These are phyloP conservation scores for Emmelina monodactyla DNA, from an alignment of 2,888 invertebrate species.

Conservation along the genomic window DNA sequence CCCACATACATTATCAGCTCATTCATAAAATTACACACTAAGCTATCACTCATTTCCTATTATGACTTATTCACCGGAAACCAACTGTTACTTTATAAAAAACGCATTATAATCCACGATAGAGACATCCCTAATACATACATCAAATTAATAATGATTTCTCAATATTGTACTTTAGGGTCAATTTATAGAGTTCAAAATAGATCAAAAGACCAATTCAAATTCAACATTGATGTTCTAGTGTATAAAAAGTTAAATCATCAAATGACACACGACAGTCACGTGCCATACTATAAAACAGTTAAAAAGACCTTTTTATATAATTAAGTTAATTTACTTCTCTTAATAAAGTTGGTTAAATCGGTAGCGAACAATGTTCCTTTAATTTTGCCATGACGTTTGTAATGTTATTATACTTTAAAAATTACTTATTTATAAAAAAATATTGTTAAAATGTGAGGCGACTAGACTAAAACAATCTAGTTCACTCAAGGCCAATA, in stretches of 20 bases:
- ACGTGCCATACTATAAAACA: slow-evolving; percentile 28
- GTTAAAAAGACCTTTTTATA: slow-evolving; percentile 36
- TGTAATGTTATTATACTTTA: too few relatives aligned
- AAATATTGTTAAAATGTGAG: too few relatives aligned
- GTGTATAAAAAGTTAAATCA: slow-evolving; percentile 11
- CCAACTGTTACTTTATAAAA: slow-evolving; percentile 24
- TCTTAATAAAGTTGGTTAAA: slow-evolving; percentile 8
- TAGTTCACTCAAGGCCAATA: too few relatives aligned
- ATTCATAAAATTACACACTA: too few relatives aligned
- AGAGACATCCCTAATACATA: slow-evolving; percentile 1
- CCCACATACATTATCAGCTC: too few relatives aligned
- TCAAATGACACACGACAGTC: slow-evolving; percentile 32
- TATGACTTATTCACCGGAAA: slow-evolving; percentile 20
- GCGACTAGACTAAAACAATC: too few relatives aligned
- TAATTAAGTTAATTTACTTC: slow-evolving; percentile 44
- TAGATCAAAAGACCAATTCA: too few relatives aligned
- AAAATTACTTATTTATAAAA: too few relatives aligned
- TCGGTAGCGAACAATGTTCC: slow-evolving; percentile 28
- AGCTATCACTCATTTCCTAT: slow-evolving; percentile 9
- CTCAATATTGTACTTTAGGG: too few relatives aligned
- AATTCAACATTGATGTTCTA: slow-evolving; percentile 13
- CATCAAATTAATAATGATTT: too few relatives aligned
- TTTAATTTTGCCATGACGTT: too few relatives aligned
- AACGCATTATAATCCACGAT: slow-evolving; percentile 18
- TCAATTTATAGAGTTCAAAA: too few relatives aligned